A percentile compares a stretch with the other conserved stretches of the same genome.
These are phyloP conservation scores for Microcebus murinus DNA, from an alignment of 2,113 vertebrate species.

Conservation along the genomic window DNA sequence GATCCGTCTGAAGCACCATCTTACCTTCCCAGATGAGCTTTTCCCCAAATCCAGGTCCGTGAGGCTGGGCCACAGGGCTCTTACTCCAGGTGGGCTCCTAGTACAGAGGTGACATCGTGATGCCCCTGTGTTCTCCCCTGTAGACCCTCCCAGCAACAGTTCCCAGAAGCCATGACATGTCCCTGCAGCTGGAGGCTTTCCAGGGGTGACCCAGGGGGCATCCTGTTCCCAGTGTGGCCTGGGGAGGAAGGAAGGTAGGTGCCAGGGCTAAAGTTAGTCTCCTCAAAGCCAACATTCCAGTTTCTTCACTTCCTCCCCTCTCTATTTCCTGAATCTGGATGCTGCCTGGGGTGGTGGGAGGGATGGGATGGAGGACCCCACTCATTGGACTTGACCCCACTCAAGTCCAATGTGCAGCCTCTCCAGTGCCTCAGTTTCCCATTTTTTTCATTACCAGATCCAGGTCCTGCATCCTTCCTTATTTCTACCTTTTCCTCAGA, in stretches of 20 bases:
- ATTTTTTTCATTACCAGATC: rapidly evolving
- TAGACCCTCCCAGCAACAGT: not conserved
- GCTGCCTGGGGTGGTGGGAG: not conserved
- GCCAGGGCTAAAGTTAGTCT: not conserved
- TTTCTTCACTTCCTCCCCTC: no score
- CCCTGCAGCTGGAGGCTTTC: not conserved
- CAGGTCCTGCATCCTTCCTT: rapidly evolving
- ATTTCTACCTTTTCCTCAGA: not conserved
- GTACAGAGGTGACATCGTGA: no score
- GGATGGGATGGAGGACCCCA: rapidly evolving
- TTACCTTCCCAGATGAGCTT: not conserved
- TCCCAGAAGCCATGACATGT: not conserved
- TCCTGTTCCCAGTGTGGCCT: no score
- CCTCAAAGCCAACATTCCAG: rapidly evolving
- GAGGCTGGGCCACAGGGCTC: rapidly evolving
- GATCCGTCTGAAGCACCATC: rapidly evolving
- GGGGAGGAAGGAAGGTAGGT: not conserved
- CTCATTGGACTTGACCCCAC: not conserved
- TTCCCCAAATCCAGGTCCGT: rapidly evolving
- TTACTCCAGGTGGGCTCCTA: rapidly evolving
- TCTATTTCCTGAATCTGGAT: not conserved
- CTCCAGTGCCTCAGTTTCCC: no score
- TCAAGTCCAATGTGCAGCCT: not conserved
- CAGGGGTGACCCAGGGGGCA: rapidly evolving
- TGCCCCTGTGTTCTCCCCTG: rapidly evolving